Conservation (phyloP, 2,113 vertebrate species). For the Cryptotis parvus region DNA sequence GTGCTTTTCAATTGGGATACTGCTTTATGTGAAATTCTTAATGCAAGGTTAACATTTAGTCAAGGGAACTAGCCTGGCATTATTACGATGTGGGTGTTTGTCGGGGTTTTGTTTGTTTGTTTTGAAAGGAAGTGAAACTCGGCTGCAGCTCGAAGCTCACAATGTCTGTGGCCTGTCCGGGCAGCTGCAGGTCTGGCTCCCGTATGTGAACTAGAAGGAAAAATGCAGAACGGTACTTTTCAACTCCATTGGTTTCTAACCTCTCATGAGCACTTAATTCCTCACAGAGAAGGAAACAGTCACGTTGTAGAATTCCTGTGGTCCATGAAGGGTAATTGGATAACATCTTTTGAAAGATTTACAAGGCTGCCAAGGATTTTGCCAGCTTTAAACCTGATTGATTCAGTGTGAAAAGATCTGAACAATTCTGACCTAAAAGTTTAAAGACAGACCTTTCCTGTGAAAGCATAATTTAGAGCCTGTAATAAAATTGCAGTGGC, state of each 20-base stretch:
- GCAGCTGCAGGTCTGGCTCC: constrained; percentile 27
- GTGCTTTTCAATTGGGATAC: neutral
- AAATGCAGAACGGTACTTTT: constrained; percentile 81
- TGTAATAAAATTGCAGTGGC: constrained; percentile 85
- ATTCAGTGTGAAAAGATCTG: constrained; percentile 89
- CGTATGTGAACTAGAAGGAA: constrained; percentile 56
- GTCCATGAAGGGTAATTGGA: constrained; percentile 90
- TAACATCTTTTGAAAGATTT: constrained; percentile 90
- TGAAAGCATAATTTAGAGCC: constrained; percentile 86
- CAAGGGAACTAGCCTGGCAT: neutral
- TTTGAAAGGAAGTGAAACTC: constrained; percentile 41
- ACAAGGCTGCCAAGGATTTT: constrained; percentile 88
- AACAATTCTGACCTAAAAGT: constrained; percentile 88
- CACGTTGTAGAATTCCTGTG: constrained; percentile 78
- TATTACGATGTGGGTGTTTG: neutral
- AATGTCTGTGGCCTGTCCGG: constrained; percentile 54
- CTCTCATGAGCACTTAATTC: constrained; percentile 87
- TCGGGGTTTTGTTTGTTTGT: neutral
- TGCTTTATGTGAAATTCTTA: neutral
- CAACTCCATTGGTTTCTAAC: constrained; percentile 84
- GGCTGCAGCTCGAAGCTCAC: neutral
- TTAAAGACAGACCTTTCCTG: constrained; percentile 87
- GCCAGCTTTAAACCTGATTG: constrained; percentile 88
- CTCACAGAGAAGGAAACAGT: constrained; percentile 83
- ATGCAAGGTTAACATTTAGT: neutral